Evolutionary conservation across 2,113 vertebrate species (phyloP).

Genomic region (Scomber colias): DNA sequence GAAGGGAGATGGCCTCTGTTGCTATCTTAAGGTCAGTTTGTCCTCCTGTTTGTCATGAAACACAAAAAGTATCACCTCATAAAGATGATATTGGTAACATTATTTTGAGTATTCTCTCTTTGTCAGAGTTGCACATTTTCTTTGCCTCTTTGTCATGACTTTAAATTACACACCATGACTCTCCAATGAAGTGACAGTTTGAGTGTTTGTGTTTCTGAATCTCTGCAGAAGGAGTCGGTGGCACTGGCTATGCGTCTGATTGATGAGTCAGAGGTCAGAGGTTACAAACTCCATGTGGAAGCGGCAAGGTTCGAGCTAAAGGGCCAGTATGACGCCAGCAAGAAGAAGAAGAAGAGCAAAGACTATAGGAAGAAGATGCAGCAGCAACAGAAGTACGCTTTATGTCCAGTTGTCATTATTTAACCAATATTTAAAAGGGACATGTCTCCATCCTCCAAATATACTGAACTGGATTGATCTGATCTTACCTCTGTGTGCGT

Average conservation of each 20-base stretch:
- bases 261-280: constrained; percentile 94
- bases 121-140: no score
- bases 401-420: neutral
- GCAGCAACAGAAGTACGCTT: constrained; percentile 92
- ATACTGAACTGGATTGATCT: neutral
- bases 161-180: neutral
- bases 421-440: neutral
- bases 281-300: constrained; percentile 94
- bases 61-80: no score
- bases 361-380: constrained; percentile 95
- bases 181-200: neutral
- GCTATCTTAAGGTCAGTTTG: constrained; percentile 93
- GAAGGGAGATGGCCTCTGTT: constrained; percentile 97
- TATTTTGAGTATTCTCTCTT: no score
- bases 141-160: no score
- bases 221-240: constrained; percentile 92
- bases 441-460: neutral
- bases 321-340: constrained; percentile 94
- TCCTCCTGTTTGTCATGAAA: neutral
- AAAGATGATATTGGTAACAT: no score
- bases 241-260: constrained; percentile 91
- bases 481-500: neutral
- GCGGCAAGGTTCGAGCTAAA: constrained; percentile 94
- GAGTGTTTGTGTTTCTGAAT: constrained; percentile 18
- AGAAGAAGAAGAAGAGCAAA: constrained; percentile 96